Percentiles rank a stretch among this genome's conserved stretches.
Conservation (phyloP, 1,140 invertebrate species). For the Venturia canescens region DNA sequence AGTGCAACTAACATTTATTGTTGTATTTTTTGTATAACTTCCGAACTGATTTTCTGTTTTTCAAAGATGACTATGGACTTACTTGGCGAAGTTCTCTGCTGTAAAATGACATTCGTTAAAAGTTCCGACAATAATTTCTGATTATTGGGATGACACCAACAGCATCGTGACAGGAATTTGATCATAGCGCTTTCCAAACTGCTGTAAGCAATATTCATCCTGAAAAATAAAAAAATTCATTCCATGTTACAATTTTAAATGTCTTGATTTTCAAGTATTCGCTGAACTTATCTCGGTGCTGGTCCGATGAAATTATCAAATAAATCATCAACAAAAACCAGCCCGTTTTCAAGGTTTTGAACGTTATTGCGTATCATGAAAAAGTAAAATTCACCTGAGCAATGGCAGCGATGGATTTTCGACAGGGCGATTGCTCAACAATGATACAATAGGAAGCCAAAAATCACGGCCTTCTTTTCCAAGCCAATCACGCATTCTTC, state of each 20-base stretch:
- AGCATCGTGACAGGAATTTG: conserved; percentile 86
- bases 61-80: conserved; percentile 48
- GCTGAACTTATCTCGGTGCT: no score
- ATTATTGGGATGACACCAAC: conserved; percentile 90
- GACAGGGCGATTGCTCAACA: conserved; percentile 81
- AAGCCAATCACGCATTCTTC: conserved; percentile 91
- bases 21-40: neutral
- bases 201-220: conserved; percentile 76
- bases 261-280: no score
- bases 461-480: conserved; percentile 88
- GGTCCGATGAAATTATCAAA: neutral
- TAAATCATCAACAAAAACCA: neutral
- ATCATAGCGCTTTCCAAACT: conserved; percentile 86
- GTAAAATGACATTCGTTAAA: conserved; percentile 84
- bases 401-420: conserved; percentile 74
- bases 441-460: conserved; percentile 87
- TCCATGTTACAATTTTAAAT: neutral
- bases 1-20: neutral
- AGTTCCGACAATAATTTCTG: conserved; percentile 89
- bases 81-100: conserved; percentile 82
- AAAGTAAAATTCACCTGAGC: conserved; percentile 69
- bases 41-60: no score
- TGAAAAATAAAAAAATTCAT: conserved; percentile 52
- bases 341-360: no score
- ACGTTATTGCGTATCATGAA: no score